These are phyloP conservation scores for Agriotes lineatus DNA, from an alignment of 2,888 invertebrate genomes.

Conservation along the genomic window DNA sequence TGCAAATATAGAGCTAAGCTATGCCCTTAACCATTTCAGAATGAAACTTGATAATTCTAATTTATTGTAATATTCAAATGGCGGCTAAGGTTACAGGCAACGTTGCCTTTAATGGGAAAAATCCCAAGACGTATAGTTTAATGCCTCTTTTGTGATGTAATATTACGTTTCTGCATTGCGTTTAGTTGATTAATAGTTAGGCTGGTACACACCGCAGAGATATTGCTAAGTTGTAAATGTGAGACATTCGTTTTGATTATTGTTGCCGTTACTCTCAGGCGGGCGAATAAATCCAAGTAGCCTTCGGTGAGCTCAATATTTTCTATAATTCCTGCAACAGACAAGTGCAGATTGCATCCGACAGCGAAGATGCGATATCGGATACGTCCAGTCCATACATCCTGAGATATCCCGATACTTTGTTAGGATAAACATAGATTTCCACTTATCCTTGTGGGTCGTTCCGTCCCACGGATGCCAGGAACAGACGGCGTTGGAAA, in stretches of 20 bases:
- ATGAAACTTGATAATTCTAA: background rate
- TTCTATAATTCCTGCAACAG: conserved; percentile 19
- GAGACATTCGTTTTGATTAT: too few relatives aligned
- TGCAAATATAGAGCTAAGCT: background rate
- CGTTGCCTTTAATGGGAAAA: too few relatives aligned
- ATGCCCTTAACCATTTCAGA: conserved; percentile 1
- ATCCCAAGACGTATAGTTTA: too few relatives aligned
- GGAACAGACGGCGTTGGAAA: conserved; percentile 33
- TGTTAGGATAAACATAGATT: conserved; percentile 49
- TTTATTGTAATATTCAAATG: background rate
- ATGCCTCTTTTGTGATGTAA: too few relatives aligned
- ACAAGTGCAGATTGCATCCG: conserved; percentile 42
- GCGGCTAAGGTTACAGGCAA: background rate
- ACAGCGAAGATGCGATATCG: conserved; percentile 38
- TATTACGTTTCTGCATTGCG: too few relatives aligned
- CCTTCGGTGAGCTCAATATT: background rate
- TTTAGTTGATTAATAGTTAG: too few relatives aligned
- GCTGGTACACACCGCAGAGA: too few relatives aligned
- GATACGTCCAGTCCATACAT: conserved; percentile 42
- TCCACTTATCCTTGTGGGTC: conserved; percentile 47
- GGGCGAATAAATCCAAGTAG: background rate
- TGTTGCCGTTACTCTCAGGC: too few relatives aligned
- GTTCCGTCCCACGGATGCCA: conserved; percentile 33
- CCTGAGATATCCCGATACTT: conserved; percentile 44
- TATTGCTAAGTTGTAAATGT: too few relatives aligned